Base-by-base conservation (phyloP, 2,888 invertebrate genomes). In the Dichetophora obliterata region DNA sequence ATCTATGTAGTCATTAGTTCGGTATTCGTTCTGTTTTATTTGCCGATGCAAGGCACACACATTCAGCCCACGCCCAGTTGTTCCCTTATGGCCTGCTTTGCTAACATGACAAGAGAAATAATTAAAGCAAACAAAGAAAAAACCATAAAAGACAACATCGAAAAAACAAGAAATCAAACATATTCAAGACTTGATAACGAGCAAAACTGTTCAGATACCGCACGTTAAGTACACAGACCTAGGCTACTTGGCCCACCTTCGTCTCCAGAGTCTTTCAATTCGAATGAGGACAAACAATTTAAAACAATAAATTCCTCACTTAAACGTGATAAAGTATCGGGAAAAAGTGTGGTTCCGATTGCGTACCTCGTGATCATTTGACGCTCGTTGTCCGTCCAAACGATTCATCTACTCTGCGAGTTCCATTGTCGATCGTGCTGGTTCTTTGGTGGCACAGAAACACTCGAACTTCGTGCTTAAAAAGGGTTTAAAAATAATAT, bases 301-400 rank as follows among this genome's bases (percentile, higher is more conserved):
- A 65, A 74, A 74, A 74, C 74, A 74, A 66, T 74, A 74, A 74
- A 74, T 74, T 74, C 74, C 66, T 74, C 74, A 74, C 66, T 66
- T 74, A 74, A 65, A 66, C 66, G 74, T 65, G 74, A 74, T 74
- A 74, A 74, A 66, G 54, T 74, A 74, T 74, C 74, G 66, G 66
- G 31, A 37, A 65, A 54, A 66, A 37, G 74, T 66, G 74, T 74
- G 65, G 65, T 66, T 74, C 66, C 74, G 74, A 74, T 54, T 74
- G 74, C 65, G 66, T 74, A 66, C 74, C 34, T 52, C 37, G 54
- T 34, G 31, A 54, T 73, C 37, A 50, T 52, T 31, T 50, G 63
- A 27, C 52, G 31, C 27, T 54, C 70, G 50, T 48, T 14, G 19
- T 61, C 61, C 27, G 72, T 72, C 72, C 61, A 52, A 16, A 9